Evolutionary conservation across 2,797 vertebrate species (phyloP).

Genomic region (Neosilurus hyrtlii): DNA sequence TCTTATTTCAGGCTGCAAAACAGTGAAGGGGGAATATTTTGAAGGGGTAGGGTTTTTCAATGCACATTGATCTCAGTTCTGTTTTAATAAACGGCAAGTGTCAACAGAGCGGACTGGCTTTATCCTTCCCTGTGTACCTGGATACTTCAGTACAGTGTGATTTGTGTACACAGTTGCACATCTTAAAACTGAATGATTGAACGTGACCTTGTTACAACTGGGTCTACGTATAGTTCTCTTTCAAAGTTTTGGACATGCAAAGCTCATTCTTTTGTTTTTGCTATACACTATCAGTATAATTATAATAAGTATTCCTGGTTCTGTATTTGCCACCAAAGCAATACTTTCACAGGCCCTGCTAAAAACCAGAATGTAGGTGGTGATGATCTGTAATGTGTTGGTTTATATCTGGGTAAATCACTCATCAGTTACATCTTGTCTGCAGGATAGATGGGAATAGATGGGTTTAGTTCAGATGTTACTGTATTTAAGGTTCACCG

Average conservation of each 20-base stretch:
- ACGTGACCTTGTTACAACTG: background rate
- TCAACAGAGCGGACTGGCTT: background rate
- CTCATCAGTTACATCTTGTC: background rate
- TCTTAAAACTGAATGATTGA: background rate
- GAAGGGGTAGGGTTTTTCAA: no score
- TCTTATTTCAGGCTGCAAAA: no score
- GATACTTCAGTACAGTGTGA: background rate
- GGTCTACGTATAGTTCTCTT: background rate
- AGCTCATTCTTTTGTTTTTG: background rate
- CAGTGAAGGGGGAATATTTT: no score
- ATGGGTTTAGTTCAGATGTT: background rate
- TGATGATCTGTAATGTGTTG: background rate
- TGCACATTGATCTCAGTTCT: background rate
- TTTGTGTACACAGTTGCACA: background rate
- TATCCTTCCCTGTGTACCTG: background rate
- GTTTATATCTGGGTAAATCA: background rate
- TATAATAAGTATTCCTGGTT: background rate
- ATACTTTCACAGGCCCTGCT: background rate
- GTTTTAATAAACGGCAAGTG: slow-evolving; percentile 5
- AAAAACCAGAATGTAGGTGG: background rate
- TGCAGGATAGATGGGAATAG: background rate
- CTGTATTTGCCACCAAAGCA: background rate
- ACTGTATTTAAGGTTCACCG: background rate
- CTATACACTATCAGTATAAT: no score
- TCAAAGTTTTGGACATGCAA: background rate